Evolutionary conservation across 2,113 vertebrate genomes (phyloP).

Genomic region (Triplophysa siluroides): DNA sequence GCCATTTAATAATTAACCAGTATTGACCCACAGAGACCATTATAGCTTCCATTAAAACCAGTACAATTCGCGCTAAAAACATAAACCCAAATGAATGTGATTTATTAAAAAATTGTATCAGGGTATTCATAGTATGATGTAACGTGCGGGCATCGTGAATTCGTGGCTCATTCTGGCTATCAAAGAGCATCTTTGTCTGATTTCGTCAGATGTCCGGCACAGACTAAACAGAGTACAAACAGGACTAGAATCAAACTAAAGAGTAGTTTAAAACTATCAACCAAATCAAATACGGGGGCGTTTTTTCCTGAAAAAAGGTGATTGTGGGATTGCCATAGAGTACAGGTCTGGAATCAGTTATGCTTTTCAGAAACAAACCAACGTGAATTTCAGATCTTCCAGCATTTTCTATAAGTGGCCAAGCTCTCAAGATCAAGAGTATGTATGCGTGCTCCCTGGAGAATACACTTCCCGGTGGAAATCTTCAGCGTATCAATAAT

Average conservation of each 20-base stretch:
- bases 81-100: neutral
- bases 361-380: neutral
- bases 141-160: neutral
- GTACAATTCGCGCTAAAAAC: neutral
- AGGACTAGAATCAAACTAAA: neutral
- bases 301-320: neutral
- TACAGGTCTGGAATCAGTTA: neutral
- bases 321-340: neutral
- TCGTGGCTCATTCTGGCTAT: neutral
- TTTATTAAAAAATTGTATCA: neutral
- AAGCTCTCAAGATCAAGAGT: conserved; percentile 19
- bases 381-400: neutral
- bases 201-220: conserved; percentile 7
- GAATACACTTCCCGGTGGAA: conserved; percentile 34
- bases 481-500: conserved; percentile 32
- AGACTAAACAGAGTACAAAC: neutral
- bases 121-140: neutral
- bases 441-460: neutral
- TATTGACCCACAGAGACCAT: too few species aligned
- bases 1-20: neutral
- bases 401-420: conserved; percentile 5
- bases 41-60: too few species aligned
- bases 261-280: neutral
- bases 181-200: conserved; percentile 28
- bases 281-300: neutral